Percentiles rank a stretch among this genome's conserved stretches.
Evolutionary conservation across 2,113 vertebrate species (phyloP).

Genomic region (Psettodes erumei): DNA sequence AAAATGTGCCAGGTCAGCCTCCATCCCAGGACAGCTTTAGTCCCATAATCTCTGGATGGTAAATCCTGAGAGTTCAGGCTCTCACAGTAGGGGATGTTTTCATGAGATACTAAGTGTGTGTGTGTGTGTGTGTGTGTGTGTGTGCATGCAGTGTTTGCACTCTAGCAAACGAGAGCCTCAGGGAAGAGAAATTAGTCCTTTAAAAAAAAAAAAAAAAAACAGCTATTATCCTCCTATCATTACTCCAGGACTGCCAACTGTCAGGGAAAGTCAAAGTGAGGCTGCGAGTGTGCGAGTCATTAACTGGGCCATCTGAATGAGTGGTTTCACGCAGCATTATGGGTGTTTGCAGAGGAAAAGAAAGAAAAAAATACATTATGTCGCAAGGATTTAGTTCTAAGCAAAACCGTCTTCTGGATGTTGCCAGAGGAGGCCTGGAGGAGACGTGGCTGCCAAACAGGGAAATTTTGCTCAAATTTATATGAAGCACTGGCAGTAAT

Average conservation of each 20-base stretch:
- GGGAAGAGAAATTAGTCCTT: conserved; percentile 32
- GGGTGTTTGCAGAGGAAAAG: not conserved
- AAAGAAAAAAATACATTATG: not conserved
- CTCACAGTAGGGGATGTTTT: conserved; percentile 47
- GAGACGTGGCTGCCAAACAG: not conserved
- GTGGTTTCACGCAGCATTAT: conserved; percentile 11
- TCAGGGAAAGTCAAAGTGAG: not conserved
- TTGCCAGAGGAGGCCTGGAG: not conserved
- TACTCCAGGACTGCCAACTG: conserved; percentile 25
- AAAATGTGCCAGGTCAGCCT: conserved; percentile 57
- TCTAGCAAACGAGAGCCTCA: conserved; percentile 29
- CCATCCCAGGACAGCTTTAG: conserved; percentile 50
- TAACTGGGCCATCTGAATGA: conserved; percentile 19
- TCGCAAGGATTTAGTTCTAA: not conserved
- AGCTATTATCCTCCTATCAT: conserved; percentile 43
- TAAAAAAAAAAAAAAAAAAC: no score
- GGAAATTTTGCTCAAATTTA: not conserved
- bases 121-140: conserved; percentile 8
- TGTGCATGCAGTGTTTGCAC: conserved; percentile 7
- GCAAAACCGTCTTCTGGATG: conserved; percentile 12
- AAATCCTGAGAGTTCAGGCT: conserved; percentile 52
- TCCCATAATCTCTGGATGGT: conserved; percentile 50
- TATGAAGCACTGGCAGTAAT: not conserved
- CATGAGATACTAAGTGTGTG: conserved; percentile 23
- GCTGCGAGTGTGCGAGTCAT: not conserved